Conservation (phyloP, 2,113 vertebrate species). For the Ochotona princeps region DNA sequence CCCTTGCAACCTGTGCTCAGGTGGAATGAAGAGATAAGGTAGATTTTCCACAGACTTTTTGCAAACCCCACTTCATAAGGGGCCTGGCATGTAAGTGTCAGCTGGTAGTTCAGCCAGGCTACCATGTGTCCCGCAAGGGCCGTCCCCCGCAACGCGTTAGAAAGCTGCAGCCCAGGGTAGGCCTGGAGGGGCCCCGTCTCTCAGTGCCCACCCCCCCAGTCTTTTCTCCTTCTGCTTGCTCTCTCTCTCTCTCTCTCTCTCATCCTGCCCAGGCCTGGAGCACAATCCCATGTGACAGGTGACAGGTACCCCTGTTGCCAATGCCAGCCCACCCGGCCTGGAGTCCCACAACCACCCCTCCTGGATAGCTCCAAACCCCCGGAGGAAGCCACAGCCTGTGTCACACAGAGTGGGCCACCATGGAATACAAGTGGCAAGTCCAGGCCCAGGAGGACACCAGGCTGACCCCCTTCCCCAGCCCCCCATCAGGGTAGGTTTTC, state of each 20-base stretch:
- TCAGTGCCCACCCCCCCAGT: neutral
- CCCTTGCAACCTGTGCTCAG: no score
- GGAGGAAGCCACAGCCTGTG: neutral
- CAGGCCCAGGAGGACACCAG: neutral
- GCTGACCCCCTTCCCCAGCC: neutral
- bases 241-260: neutral
- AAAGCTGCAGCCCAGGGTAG: no score
- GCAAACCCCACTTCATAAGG: no score
- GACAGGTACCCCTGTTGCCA: no score
- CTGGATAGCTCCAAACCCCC: neutral
- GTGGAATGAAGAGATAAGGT: no score
- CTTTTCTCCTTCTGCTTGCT: neutral
- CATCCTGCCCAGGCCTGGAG: slow-evolving; percentile 20
- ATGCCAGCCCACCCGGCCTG: neutral
- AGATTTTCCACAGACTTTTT: no score
- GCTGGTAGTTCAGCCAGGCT: no score
- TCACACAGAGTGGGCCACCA: neutral
- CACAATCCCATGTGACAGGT: neutral
- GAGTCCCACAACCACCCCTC: neutral
- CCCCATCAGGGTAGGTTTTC: neutral
- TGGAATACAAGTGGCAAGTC: neutral
- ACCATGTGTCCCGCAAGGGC: no score
- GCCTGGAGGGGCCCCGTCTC: accelerated
- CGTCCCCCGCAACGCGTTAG: no score
- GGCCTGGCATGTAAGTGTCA: no score